Evolutionary conservation across 2,113 vertebrate genomes (phyloP), one percentile per base, ranked within the genome.

Genomic region (Meleagris gallopavo): DNA sequence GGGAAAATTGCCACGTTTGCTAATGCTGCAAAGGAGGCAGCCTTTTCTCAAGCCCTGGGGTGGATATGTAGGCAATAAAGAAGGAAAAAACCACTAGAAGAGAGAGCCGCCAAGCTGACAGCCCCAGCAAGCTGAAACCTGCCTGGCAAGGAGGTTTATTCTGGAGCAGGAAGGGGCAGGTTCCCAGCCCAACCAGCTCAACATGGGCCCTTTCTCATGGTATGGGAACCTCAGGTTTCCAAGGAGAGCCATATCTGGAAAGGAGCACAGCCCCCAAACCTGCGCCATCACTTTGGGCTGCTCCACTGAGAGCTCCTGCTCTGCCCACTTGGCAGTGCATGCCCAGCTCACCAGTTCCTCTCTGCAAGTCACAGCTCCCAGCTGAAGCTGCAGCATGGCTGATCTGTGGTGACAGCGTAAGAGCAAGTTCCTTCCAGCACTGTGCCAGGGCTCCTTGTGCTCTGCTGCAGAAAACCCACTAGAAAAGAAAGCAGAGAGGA

Each of bases 111-210:
- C 92, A 75, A 94, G 83, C 73, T 69, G 83, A 88, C 20, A 25
- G 93, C 83, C 85, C 78, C 9, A 95, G 92, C 96, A 96, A 96
- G 96, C 94, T 67, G 86, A 27, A 83, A 96, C 96, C 86, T 96
- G 96, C 75, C 94, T 83, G 65, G 43, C 40, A 27, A 80, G 74
- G 71, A 75, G 67, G 50, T 85, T 92, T n/a, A 45, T 55, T 88
- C 82, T 80, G 73, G 77, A 83, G 80, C 72, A 88, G 89, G 94
- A 90, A 85, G 91, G 75, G 78, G 86, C 87, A 71, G 79, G 52
- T 93, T 93, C 88, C 66, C 83, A 66, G 77, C 76, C 60, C 83
- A 65, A 86, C 83, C 55, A 88, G 83, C 83, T 90, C 76, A 83
- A 21, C 0, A 0, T 43, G 4, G 34, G 10, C 72, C 72, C 25